These are phyloP conservation scores for Rhea pennata DNA, from an alignment of 2,113 vertebrate genomes.

Conservation along the genomic window DNA sequence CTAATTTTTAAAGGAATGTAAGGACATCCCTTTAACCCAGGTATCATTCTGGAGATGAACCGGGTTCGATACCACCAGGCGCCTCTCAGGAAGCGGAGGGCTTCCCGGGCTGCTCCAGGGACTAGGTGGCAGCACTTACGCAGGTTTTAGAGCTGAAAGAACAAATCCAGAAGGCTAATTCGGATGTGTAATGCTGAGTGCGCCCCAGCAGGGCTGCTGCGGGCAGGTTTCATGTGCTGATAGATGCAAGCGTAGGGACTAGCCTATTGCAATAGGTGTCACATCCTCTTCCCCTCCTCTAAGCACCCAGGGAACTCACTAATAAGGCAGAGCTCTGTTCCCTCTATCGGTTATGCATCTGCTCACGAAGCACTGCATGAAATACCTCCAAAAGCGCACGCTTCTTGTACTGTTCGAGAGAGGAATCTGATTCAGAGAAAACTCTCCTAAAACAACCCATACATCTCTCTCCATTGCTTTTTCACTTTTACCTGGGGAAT, in stretches of 20 bases:
- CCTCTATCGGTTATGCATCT: background rate
- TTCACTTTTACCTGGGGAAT: background rate
- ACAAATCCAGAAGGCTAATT: background rate
- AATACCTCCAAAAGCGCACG: background rate
- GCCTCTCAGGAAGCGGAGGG: background rate
- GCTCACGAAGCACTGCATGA: background rate
- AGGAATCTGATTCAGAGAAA: background rate
- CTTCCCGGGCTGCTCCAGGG: background rate
- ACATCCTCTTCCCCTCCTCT: accelerated
- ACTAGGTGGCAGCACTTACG: background rate
- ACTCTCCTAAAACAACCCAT: background rate
- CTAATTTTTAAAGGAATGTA: background rate
- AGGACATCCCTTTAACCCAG: background rate
- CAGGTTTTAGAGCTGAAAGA: no score
- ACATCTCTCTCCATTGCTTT: background rate
- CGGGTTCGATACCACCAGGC: background rate
- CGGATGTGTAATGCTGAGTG: background rate
- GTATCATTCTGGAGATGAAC: background rate
- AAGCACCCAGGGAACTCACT: background rate
- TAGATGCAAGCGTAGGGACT: background rate
- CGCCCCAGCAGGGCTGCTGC: background rate
- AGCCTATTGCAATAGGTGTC: background rate
- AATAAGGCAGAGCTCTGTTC: accelerated
- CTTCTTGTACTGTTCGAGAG: background rate
- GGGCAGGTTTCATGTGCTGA: background rate